Percentiles rank a stretch among this genome's conserved stretches.
Conservation (phyloP, 35 echinoderm and acorn worm genomes). For the Ptychodera flava region DNA sequence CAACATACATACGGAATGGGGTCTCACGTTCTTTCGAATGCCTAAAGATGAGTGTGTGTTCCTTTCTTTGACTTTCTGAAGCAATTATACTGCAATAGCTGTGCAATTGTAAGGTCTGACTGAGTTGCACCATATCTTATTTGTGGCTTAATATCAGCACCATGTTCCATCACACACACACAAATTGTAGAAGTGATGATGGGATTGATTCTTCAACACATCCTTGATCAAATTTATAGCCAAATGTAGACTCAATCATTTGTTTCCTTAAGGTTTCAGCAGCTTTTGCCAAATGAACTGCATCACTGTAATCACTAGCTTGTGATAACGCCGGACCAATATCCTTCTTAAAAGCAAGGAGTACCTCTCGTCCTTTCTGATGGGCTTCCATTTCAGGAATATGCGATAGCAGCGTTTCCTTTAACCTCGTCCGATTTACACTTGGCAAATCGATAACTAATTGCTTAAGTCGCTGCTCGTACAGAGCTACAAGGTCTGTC, state of each 20-base stretch:
- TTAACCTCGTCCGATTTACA: slow-evolving; percentile 19
- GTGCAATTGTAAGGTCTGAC: neutral
- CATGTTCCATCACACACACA: slow-evolving; percentile 38
- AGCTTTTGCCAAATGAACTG: slow-evolving; percentile 17
- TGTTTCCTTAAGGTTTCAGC: slow-evolving; percentile 15
- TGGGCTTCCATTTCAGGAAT: slow-evolving; percentile 18
- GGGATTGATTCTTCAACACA: slow-evolving; percentile 17
- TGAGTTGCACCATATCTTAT: neutral
- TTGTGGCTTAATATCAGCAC: slow-evolving; percentile 29
- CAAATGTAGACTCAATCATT: slow-evolving; percentile 22
- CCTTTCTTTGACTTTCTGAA: neutral
- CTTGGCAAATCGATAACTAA: neutral
- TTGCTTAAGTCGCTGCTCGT: too few species aligned
- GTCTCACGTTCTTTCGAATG: neutral
- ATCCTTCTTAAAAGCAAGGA: slow-evolving; percentile 20
- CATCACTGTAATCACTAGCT: slow-evolving; percentile 7
- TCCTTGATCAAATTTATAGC: neutral
- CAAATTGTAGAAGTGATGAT: slow-evolving; percentile 13
- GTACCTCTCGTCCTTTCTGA: slow-evolving; percentile 25
- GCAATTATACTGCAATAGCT: neutral
- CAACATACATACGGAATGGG: too few species aligned
- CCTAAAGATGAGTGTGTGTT: neutral
- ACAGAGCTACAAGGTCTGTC: neutral
- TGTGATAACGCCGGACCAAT: slow-evolving; percentile 16
- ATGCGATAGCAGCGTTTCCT: slow-evolving; percentile 11